Evolutionary conservation across 2,888 invertebrate genomes (phyloP).

Genomic region (Dryobota labecula): DNA sequence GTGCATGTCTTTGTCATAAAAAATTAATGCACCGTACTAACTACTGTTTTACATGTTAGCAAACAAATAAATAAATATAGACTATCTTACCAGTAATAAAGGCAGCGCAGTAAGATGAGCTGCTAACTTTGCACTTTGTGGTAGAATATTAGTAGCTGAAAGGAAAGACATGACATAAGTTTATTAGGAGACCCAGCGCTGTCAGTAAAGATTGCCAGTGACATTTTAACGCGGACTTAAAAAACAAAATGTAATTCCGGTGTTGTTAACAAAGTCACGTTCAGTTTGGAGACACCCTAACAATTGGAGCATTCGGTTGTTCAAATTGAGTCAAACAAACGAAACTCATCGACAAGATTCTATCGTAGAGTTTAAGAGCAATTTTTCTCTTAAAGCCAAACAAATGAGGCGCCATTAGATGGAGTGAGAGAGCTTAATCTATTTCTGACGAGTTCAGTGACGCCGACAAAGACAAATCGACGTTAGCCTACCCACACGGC

Average conservation of each 20-base stretch:
- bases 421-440: conserved; percentile 91
- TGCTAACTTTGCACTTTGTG: no score
- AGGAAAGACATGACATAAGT: background rate
- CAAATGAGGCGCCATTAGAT: conserved; percentile 91
- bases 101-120: background rate
- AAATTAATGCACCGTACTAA: no score
- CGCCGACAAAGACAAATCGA: conserved; percentile 91
- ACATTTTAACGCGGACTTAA: background rate
- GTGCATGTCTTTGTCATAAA: no score
- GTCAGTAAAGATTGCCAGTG: background rate
- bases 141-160: background rate
- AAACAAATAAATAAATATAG: no score
- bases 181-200: background rate
- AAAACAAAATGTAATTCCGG: conserved; percentile 21
- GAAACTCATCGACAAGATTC: conserved; percentile 88
- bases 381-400: conserved; percentile 91
- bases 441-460: conserved; percentile 91
- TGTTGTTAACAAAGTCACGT: conserved; percentile 29
- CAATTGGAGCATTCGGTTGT: conserved; percentile 58
- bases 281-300: conserved; percentile 50
- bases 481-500: conserved; percentile 90
- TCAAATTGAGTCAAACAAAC: conserved; percentile 86
- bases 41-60: no score
- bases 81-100: background rate
- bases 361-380: conserved; percentile 88